These are phyloP conservation scores for Podiceps cristatus DNA, from an alignment of 2,113 vertebrate species.

Conservation along the genomic window DNA sequence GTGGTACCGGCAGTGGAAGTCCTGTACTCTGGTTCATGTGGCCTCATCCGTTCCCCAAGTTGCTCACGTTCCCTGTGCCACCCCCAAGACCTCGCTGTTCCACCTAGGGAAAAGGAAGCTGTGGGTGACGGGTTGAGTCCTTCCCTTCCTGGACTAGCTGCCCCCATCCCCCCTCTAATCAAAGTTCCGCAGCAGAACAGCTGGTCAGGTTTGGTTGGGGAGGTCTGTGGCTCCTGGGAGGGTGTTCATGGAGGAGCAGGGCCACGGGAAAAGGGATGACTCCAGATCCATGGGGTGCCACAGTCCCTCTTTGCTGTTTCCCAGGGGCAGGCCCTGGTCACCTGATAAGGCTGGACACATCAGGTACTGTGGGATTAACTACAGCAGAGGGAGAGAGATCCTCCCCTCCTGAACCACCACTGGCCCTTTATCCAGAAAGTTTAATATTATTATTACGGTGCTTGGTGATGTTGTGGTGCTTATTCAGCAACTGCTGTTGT, in stretches of 20 bases:
- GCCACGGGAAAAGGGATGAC: neutral
- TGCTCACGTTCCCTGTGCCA: neutral
- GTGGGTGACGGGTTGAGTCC: neutral
- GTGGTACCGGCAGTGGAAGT: neutral
- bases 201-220: neutral
- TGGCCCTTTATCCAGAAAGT: neutral
- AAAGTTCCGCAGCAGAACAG: neutral
- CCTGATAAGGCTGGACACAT: neutral
- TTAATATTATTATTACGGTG: neutral
- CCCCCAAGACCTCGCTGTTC: neutral
- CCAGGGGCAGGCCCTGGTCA: neutral
- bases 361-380: neutral
- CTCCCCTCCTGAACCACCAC: neutral
- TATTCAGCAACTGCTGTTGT: neutral
- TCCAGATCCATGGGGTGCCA: neutral
- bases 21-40: neutral
- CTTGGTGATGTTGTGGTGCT: neutral
- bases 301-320: neutral
- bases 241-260: neutral
- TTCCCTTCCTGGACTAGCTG: neutral
- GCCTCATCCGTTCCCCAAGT: fast-evolving
- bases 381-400: neutral
- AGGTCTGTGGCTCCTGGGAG: neutral
- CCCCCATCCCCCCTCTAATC: neutral
- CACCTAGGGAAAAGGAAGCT: neutral